Evolutionary conservation across 2,797 vertebrate genomes (phyloP), one percentile per base, ranked within the genome.

Genomic region (Rhinatrema bivittatum): DNA sequence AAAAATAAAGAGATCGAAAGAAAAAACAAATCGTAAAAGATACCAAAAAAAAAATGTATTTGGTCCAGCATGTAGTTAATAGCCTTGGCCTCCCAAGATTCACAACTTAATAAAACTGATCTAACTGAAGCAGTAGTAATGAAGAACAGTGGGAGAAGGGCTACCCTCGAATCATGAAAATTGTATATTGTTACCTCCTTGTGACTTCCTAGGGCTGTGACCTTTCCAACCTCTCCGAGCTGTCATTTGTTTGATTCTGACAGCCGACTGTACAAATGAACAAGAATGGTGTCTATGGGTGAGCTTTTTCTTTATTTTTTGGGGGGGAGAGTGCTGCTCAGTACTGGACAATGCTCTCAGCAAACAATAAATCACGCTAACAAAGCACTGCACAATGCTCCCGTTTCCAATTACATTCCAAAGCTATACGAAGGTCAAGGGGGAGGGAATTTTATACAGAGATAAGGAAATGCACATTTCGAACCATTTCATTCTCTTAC

Each of bases 151-250:
- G 24, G 55, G 74, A 78, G 71, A 64, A 72, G 68, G n/a, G 66
- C 72, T 76, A 65, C 66, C 72, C 72, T 60, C 51, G 62, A 72
- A 79, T 72, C 62, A 68, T 30, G 77, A 74, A 81, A 76, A 79
- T 74, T 81, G 74, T 60, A 56, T 36, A 34, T 71, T 60, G 67
- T 65, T 72, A 71, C 71, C 56, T 66, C 63, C 68, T 51, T 1
- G 0, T 63, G 79, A 70, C 72, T 74, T 74, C 77, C 75, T 54
- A 70, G 72, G 63, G 68, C 60, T 50, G 14, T 34, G 67, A 54
- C 75, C 19, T 14, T 58, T 49, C 55, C 56, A 72, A 58, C 70
- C 68, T 57, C 68, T 56, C 48, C 15, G 25, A 50, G 50, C 72
- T 65, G 55, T 62, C 70, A 50, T 59, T 71, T 67, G 66, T 68